Evolutionary conservation across 1,140 invertebrate species (phyloP).

Genomic region (Atta colombica): DNA sequence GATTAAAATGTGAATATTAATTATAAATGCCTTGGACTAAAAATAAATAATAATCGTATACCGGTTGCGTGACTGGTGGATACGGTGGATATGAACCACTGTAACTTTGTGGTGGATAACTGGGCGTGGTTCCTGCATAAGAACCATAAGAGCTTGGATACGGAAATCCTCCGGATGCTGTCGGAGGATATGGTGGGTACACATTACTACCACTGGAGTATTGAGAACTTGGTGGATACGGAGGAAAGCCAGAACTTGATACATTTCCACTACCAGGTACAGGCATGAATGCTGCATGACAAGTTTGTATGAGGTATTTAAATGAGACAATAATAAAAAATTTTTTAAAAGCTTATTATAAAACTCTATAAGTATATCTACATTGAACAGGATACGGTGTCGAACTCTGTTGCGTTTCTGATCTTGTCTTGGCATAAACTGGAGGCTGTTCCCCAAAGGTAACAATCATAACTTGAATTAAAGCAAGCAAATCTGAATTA

Average conservation of each 20-base stretch:
- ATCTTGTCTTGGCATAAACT: constrained; percentile 93
- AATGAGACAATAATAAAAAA: background rate
- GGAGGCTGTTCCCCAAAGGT: constrained; percentile 98
- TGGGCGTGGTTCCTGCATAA: constrained; percentile 72
- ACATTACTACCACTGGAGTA: constrained; percentile 75
- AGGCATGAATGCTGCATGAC: constrained; percentile 88
- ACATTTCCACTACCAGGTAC: constrained; percentile 85
- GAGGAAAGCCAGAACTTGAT: constrained; percentile 74
- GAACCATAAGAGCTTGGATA: constrained; percentile 82
- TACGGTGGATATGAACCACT: constrained; percentile 80
- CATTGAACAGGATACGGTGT: constrained; percentile 89
- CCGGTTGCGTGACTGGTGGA: constrained; percentile 78
- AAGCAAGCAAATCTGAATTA: constrained; percentile 93
- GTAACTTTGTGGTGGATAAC: constrained; percentile 79
- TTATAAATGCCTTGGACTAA: background rate
- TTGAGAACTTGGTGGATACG: constrained; percentile 80
- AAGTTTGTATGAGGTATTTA: constrained; percentile 18
- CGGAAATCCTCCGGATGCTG: constrained; percentile 79
- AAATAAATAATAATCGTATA: constrained; percentile 67
- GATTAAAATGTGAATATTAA: background rate
- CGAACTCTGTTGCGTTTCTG: constrained; percentile 80
- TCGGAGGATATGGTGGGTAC: constrained; percentile 83
- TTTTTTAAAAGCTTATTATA: background rate
- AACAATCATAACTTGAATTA: constrained; percentile 96
- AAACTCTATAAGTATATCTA: constrained; percentile 74